Conservation (phyloP, 2,888 invertebrate species). For the Machimus rusticus region DNA sequence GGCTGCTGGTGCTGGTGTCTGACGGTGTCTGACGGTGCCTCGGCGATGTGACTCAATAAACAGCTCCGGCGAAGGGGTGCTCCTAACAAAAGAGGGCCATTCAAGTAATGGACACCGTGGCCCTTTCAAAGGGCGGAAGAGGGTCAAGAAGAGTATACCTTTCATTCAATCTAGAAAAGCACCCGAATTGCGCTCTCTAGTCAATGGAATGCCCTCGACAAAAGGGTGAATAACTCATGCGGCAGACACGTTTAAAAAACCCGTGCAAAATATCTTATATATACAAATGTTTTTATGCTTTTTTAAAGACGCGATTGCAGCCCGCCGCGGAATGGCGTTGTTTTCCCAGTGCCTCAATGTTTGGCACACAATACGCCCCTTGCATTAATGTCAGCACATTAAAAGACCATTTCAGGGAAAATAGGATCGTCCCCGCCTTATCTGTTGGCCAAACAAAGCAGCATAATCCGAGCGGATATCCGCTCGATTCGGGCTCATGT, state of each 20-base stretch:
- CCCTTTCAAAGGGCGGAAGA: background rate
- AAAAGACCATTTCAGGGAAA: conserved; percentile 32
- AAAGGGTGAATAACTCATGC: background rate
- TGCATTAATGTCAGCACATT: conserved; percentile 35
- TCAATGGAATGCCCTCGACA: conserved; percentile 27
- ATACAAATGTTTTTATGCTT: background rate
- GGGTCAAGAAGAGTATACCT: conserved; percentile 19
- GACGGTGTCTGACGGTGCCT: background rate
- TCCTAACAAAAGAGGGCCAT: conserved; percentile 12
- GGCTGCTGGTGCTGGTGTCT: background rate
- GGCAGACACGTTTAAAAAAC: background rate
- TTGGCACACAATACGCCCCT: conserved; percentile 39
- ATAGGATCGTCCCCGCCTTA: conserved; percentile 36
- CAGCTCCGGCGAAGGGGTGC: conserved; percentile 5
- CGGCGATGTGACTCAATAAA: conserved; percentile 9
- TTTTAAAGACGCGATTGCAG: background rate
- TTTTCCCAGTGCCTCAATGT: conserved; percentile 32
- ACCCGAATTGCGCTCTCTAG: conserved; percentile 17
- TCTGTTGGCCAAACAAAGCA: conserved; percentile 31
- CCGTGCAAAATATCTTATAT: background rate
- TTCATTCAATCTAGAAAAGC: conserved; percentile 8
- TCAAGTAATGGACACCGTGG: conserved; percentile 23
- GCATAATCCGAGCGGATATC: conserved; percentile 44
- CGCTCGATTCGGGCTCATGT: conserved; percentile 39
- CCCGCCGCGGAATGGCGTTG: conserved; percentile 1